Evolutionary conservation across 2,888 invertebrate species (phyloP).

Genomic region (Urechis unicinctus): DNA sequence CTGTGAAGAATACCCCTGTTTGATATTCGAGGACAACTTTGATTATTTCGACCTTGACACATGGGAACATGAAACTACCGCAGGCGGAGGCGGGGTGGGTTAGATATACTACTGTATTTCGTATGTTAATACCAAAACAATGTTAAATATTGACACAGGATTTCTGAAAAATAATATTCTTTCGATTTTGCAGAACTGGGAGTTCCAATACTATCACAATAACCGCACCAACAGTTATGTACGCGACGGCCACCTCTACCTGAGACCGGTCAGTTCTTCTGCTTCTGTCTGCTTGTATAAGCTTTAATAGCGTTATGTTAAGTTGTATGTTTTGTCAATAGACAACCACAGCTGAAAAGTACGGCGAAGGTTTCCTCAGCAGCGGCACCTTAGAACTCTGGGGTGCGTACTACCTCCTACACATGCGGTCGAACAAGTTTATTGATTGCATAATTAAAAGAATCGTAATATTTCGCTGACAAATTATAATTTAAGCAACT

Average conservation of each 20-base stretch:
- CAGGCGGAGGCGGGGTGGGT: conserved; percentile 57
- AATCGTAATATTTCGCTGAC: too few relatives aligned
- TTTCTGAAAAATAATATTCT: too few relatives aligned
- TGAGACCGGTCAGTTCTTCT: background rate
- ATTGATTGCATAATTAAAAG: too few relatives aligned
- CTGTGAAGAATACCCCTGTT: conserved; percentile 19
- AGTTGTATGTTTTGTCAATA: too few relatives aligned
- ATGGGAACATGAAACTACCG: conserved; percentile 64
- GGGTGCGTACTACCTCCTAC: too few relatives aligned
- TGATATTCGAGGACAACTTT: conserved; percentile 61
- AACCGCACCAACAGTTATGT: background rate
- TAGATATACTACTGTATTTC: too few relatives aligned
- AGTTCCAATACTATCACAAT: background rate
- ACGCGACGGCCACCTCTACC: background rate
- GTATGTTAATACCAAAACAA: too few relatives aligned
- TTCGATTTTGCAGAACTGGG: conserved; percentile 54
- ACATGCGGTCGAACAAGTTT: too few relatives aligned
- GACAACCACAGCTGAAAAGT: conserved; percentile 38
- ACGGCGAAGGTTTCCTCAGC: conserved; percentile 49
- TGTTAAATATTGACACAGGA: too few relatives aligned
- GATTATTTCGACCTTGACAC: conserved; percentile 57
- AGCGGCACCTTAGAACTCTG: background rate
- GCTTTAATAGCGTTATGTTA: too few relatives aligned
- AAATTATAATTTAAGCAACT: too few relatives aligned
- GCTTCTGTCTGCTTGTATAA: too few relatives aligned